Evolutionary conservation across 2,888 invertebrate genomes (phyloP), one percentile per base, ranked within the genome.

Genomic region (Homarus gammarus): DNA sequence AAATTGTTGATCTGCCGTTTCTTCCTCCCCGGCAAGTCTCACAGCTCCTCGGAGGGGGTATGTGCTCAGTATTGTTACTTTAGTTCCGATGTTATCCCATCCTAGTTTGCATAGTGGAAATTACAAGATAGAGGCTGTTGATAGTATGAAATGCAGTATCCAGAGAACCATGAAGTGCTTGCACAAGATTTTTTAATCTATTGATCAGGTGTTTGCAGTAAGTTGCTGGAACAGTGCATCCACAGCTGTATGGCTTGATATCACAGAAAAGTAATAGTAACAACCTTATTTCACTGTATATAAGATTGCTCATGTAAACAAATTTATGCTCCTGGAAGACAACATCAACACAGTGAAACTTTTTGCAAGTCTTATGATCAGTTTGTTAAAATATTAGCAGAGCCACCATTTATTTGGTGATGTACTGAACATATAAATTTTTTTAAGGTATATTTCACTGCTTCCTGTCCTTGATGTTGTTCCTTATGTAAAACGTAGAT

Each of bases 1-100:
- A 56, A 77, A 44, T 70, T 89, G 79, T 89, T 89, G 88, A 89
- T 89, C 70, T 70, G 64, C 36, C 68, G 27, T 89, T 70, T 89
- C 70, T 89, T 85, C 78, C 89, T 89, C 81, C 77, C 73, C 38
- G 84, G 78, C 89, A 89, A 89, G 89, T 89, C 44, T 79, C 84
- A 70, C 89, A 85, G 89, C 85, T 89, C 84, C 84, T 89, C 51
- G 89, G 89, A 84, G 79, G 89, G 89, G 89, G 89, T 89, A 89
- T 27, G 89, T 89, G 72, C 44, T 64, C 49, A 27, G 12, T 61
- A n/a, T 49, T 56, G n/a, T 64, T 61, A 61, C 40, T n/a, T 82
- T 61, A 40, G 79, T 12, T 27, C 49, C 49, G n/a, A 49, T 27
- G 10, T 36, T 79, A 27, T 36, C 33, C 61, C 36, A 27, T 68